Evolutionary conservation across 2,113 vertebrate genomes (phyloP).

Genomic region (Odontesthes bonariensis): DNA sequence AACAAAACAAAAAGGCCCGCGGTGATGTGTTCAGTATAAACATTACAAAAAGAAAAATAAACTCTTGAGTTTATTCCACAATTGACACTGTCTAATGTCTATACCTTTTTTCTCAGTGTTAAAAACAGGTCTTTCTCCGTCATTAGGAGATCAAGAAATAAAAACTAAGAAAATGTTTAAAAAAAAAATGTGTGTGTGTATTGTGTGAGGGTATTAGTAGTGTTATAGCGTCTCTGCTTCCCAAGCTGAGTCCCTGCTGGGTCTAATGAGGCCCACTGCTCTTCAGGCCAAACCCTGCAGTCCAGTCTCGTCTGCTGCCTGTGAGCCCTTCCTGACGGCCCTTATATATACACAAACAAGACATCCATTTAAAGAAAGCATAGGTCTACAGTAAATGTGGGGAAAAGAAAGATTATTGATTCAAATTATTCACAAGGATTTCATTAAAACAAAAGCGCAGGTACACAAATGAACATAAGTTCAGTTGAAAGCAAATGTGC

Average conservation of each 20-base stretch:
- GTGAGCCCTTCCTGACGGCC: slow-evolving; percentile 28
- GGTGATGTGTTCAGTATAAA: slow-evolving; percentile 1
- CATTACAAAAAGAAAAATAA: not conserved
- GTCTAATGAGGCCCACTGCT: slow-evolving; percentile 77
- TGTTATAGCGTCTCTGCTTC: slow-evolving; percentile 50
- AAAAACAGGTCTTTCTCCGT: not conserved
- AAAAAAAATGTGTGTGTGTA: slow-evolving; percentile 1
- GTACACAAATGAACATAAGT: not conserved
- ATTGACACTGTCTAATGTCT: not conserved
- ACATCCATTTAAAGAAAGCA: not conserved
- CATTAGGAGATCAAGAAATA: not conserved
- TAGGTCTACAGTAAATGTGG: not conserved
- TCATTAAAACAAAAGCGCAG: not conserved
- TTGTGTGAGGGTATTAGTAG: not conserved
- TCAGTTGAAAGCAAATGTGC: slow-evolving; percentile 35
- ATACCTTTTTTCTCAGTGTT: not conserved
- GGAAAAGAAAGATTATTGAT: not conserved
- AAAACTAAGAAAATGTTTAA: not conserved
- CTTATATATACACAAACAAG: slow-evolving; percentile 10
- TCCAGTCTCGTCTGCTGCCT: slow-evolving; percentile 64
- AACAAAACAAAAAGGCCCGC: slow-evolving; percentile 33
- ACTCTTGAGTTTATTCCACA: not conserved
- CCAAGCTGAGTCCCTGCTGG: slow-evolving; percentile 75
- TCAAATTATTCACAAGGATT: not conserved
- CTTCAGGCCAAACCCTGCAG: slow-evolving; percentile 60